A percentile compares a stretch with the other conserved stretches of the same genome.
phyloP scores from a whole-genome alignment of 2,113 vertebrate genomes.

The Corvus moneduloides region DNA sequence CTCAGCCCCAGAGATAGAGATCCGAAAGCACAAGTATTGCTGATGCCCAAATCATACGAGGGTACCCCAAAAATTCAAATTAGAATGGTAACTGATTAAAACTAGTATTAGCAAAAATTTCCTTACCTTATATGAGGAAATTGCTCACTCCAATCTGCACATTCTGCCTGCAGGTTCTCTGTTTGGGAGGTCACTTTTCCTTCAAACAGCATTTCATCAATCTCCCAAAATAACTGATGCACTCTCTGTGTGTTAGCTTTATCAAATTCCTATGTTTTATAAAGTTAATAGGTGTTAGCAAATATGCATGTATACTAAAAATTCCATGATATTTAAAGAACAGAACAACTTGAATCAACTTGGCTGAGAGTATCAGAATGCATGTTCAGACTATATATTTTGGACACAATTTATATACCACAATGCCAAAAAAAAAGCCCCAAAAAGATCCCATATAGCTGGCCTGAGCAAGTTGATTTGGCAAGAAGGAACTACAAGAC shows the following conservation, averaged over 20 bases:
- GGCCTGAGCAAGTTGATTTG: neutral
- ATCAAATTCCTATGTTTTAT: constrained; percentile 80
- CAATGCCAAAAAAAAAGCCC: neutral
- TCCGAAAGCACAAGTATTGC: neutral
- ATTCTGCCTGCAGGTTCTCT: constrained; percentile 75
- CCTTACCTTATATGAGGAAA: constrained; percentile 82
- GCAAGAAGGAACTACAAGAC: neutral
- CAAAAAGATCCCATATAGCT: neutral
- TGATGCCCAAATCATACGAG: neutral
- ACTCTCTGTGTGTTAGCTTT: constrained; percentile 77
- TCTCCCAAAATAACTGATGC: constrained; percentile 79
- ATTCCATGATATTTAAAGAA: neutral
- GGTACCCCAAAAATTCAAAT: neutral
- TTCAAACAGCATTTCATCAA: constrained; percentile 87
- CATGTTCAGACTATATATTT: neutral
- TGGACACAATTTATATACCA: neutral
- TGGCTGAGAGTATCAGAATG: neutral
- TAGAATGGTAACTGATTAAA: neutral
- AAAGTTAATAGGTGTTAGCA: neutral
- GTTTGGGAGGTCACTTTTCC: constrained; percentile 75
- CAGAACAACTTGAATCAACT: neutral
- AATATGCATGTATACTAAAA: neutral
- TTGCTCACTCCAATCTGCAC: constrained; percentile 77
- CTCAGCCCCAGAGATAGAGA: neutral
- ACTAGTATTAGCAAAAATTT: neutral